These are phyloP conservation scores for Tenebrio molitor DNA, from an alignment of 1,140 invertebrate species.

Conservation along the genomic window DNA sequence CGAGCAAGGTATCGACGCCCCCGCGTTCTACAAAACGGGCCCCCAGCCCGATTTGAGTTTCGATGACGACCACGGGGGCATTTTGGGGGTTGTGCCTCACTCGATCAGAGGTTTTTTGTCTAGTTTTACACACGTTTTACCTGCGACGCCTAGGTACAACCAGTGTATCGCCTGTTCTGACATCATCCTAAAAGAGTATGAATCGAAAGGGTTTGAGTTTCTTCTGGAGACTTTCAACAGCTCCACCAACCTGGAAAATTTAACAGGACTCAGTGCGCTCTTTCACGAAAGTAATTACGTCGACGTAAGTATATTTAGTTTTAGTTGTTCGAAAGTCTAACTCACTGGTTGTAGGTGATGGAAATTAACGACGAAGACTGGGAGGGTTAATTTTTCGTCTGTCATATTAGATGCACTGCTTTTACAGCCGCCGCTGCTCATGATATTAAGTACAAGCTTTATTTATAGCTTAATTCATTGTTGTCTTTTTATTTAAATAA, in stretches of 20 bases:
- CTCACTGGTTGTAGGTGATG: conserved; percentile 50
- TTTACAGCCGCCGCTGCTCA: conserved; percentile 1
- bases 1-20: conserved; percentile 75
- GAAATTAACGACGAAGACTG: conserved; percentile 52
- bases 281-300: conserved; percentile 74
- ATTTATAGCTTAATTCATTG: too few species aligned
- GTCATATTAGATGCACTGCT: neutral
- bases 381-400: conserved; percentile 4
- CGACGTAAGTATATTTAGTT: conserved; percentile 27
- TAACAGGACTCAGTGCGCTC: conserved; percentile 87
- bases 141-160: conserved; percentile 86
- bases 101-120: conserved; percentile 93
- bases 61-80: conserved; percentile 69
- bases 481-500: conserved; percentile 10
- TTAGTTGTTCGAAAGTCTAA: too few species aligned
- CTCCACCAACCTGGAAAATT: conserved; percentile 86
- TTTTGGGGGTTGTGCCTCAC: conserved; percentile 91
- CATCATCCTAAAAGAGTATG: conserved; percentile 77
- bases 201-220: conserved; percentile 80
- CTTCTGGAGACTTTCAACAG: conserved; percentile 88
- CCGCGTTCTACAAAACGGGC: conserved; percentile 71
- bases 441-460: conserved; percentile 5
- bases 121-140: conserved; percentile 83
- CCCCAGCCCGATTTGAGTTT: conserved; percentile 57
- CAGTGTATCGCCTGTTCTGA: conserved; percentile 94